Percentiles rank a stretch among this genome's conserved stretches.
phyloP scores from a whole-genome alignment of 2,888 invertebrate species.

The Cistogaster globosa region DNA sequence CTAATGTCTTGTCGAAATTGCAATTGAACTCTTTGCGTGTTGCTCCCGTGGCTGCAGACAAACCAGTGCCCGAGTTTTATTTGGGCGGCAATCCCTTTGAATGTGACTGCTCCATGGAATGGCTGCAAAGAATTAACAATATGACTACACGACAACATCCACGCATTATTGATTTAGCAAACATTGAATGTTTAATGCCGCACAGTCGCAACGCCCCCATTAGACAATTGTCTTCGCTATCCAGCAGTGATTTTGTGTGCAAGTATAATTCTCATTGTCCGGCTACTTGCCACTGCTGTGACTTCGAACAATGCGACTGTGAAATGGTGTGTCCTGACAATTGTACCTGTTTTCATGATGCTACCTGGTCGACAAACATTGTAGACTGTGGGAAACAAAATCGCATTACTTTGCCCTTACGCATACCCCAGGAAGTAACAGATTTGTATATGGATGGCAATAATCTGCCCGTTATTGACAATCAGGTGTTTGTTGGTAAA shows the following conservation, averaged over 20 bases:
- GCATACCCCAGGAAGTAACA: constrained; percentile 97
- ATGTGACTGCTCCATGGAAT: constrained; percentile 98
- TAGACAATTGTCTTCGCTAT: constrained; percentile 89
- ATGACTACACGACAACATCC: constrained; percentile 93
- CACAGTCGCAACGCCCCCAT: constrained; percentile 92
- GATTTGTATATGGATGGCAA: constrained; percentile 96
- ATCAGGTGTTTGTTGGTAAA: constrained; percentile 94
- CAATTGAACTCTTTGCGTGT: constrained; percentile 91
- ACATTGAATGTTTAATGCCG: constrained; percentile 93
- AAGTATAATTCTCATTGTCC: constrained; percentile 97
- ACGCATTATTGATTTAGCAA: constrained; percentile 93
- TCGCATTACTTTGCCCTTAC: constrained; percentile 85
- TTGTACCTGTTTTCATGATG: constrained; percentile 97
- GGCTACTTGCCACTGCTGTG: constrained; percentile 97
- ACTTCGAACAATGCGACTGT: constrained; percentile 97
- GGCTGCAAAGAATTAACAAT: constrained; percentile 95
- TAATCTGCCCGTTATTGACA: constrained; percentile 91
- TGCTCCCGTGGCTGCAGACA: constrained; percentile 87
- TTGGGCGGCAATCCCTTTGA: constrained; percentile 96
- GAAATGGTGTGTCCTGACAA: constrained; percentile 97
- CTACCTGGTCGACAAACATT: constrained; percentile 95
- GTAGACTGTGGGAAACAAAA: constrained; percentile 92
- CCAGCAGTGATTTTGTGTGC: constrained; percentile 94
- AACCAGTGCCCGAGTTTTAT: constrained; percentile 93
- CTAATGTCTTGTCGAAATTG: constrained; percentile 92